Evolutionary conservation across 2,113 vertebrate species (phyloP), one percentile per base, ranked within the genome.

Genomic region (Cyrtonyx montezumae): DNA sequence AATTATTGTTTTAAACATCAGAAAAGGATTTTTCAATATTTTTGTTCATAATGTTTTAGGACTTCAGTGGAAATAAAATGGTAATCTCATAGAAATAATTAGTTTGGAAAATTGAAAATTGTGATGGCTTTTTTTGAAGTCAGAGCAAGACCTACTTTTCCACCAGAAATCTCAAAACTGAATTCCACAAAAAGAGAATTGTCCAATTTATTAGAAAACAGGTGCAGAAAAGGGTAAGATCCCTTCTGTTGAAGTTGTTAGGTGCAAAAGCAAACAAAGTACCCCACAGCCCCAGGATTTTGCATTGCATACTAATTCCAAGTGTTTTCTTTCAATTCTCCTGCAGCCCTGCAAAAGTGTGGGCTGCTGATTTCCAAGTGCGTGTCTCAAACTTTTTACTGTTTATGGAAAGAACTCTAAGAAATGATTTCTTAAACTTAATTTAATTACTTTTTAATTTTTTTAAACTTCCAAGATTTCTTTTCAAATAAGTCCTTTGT

Each of bases 381-480:
- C 46, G 81, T 82, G 75, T 87, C 58, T 61, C 79, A 91, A 65
- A 87, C 48, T 37, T 92, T 92, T 55, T 88, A 62, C 34, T 89
- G 22, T 75, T 95, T 97, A 94, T 86, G 7, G 66, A 68, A 62
- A 88, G 46, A 73, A 40, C 45, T 91, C 82, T 36, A 13, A 79
- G 63, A 76, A 70, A 90, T 28, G 17, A 15, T 90, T 94, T 77
- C 30, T 84, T 94, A 51, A 71, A 73, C 40, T 53, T 63, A 56
- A 89, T 94, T 91, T 94, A 94, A 88, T 97, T 92, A 87, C 53
- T 56, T 56, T 30, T 18, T 28, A 67, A 56, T 22, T 77, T 93
- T 70, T 87, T 93, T 94, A 43, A 43, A 78, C 71, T 32, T 89
- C 63, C 13, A 79, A 16, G 55, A 94, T 19, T 62, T 95, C 92